phyloP scores from a whole-genome alignment of 2,888 invertebrate species.

The Cheilosia vernalis region DNA sequence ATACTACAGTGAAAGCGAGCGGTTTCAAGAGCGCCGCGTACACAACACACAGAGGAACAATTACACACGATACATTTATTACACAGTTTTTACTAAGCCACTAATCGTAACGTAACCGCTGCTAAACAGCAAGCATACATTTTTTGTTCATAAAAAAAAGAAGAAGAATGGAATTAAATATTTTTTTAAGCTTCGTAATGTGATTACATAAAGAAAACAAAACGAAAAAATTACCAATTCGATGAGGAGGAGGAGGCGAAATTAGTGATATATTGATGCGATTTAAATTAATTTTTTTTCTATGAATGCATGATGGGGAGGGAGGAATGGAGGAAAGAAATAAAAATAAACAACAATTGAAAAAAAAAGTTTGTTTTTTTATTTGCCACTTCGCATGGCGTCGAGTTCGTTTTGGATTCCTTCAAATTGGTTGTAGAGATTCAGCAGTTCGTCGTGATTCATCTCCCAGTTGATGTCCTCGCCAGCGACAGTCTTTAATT shows the following conservation, averaged over 20 bases:
- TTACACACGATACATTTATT: slow-evolving; percentile 60
- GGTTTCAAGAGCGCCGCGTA: slow-evolving; percentile 3
- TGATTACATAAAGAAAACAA: slow-evolving; percentile 43
- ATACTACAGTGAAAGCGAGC: slow-evolving; percentile 15
- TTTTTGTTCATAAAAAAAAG: slow-evolving; percentile 27
- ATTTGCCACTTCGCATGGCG: slow-evolving; percentile 77
- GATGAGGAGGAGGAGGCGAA: slow-evolving; percentile 21
- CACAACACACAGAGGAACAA: slow-evolving; percentile 20
- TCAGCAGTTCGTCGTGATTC: slow-evolving; percentile 84
- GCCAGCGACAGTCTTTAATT: slow-evolving; percentile 83
- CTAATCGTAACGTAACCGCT: slow-evolving; percentile 38
- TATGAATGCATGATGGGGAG: slow-evolving; percentile 27
- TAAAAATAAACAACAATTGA: slow-evolving; percentile 50
- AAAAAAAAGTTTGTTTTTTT: slow-evolving; percentile 25
- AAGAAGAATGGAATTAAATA: slow-evolving; percentile 10
- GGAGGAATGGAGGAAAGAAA: slow-evolving; percentile 25
- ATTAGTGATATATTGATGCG: slow-evolving; percentile 59
- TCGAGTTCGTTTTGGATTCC: slow-evolving; percentile 84
- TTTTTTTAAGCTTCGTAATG: slow-evolving; percentile 54
- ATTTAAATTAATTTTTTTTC: slow-evolving; percentile 46
- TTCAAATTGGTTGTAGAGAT: slow-evolving; percentile 85
- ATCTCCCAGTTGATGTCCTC: slow-evolving; percentile 84
- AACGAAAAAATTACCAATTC: slow-evolving; percentile 19
- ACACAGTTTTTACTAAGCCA: slow-evolving; percentile 44
- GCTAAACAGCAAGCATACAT: slow-evolving; percentile 4